Conservation (phyloP, 1,140 invertebrate species). For the Pristionchus pacificus region DNA sequence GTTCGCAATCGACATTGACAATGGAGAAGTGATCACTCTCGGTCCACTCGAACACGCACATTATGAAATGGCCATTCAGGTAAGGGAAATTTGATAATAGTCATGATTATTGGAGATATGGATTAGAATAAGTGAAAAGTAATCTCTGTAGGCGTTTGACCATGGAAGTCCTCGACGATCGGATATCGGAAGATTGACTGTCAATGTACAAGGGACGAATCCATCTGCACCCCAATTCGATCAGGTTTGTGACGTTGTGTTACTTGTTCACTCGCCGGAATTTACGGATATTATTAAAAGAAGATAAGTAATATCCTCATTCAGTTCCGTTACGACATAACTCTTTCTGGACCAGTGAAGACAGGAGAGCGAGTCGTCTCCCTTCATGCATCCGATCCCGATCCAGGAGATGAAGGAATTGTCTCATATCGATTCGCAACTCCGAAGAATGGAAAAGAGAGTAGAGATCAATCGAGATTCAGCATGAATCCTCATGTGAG, state of each 20-base stretch:
- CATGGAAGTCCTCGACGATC: slow-evolving; percentile 30
- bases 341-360: slow-evolving; percentile 29
- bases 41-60: slow-evolving; percentile 14
- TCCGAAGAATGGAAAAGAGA: slow-evolving; percentile 10
- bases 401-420: slow-evolving; percentile 38
- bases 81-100: neutral
- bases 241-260: slow-evolving; percentile 26
- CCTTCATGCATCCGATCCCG: slow-evolving; percentile 43
- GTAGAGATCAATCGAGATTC: slow-evolving; percentile 23
- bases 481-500: slow-evolving; percentile 16
- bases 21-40: slow-evolving; percentile 30
- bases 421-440: slow-evolving; percentile 38
- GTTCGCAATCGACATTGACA: slow-evolving; percentile 38
- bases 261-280: slow-evolving; percentile 18
- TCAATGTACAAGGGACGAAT: slow-evolving; percentile 36
- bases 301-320: slow-evolving; percentile 2
- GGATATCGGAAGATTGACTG: slow-evolving; percentile 25
- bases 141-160: slow-evolving; percentile 31
- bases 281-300: no score
- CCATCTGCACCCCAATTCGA: slow-evolving; percentile 42
- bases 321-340: slow-evolving; percentile 38
- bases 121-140: no score
- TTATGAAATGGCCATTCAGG: slow-evolving; percentile 4
- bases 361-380: slow-evolving; percentile 27
- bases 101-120: no score